phyloP scores from a whole-genome alignment of 2,888 invertebrate species.

The Epistrophe eligans region DNA sequence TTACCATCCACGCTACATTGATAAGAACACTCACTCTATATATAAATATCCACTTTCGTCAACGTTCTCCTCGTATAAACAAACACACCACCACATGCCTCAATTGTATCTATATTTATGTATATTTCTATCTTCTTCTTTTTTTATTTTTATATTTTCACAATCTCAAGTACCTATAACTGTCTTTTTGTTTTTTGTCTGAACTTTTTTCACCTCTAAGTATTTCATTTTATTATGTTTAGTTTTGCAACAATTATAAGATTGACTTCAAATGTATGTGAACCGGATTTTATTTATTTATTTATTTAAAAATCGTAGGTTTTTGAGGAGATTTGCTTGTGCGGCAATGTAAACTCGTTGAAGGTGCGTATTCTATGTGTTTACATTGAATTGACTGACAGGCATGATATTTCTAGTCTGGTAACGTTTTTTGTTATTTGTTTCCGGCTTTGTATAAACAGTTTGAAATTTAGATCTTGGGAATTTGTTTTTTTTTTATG shows the following conservation, averaged over 20 bases:
- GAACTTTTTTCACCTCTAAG: constrained; percentile 39
- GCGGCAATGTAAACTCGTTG: not conserved
- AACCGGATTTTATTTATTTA: constrained; percentile 1
- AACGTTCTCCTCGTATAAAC: constrained; percentile 39
- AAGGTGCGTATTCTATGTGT: not conserved
- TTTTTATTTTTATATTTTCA: constrained; percentile 16
- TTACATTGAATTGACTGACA: not conserved
- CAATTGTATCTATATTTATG: constrained; percentile 39
- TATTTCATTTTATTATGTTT: constrained; percentile 41
- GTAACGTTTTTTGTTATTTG: not conserved
- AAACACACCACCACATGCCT: constrained; percentile 47
- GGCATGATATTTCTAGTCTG: not conserved
- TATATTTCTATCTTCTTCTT: constrained; percentile 20
- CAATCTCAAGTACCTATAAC: constrained; percentile 7
- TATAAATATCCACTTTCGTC: constrained; percentile 53
- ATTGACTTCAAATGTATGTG: constrained; percentile 61
- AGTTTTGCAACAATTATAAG: constrained; percentile 74
- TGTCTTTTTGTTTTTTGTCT: constrained; percentile 22
- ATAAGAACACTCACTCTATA: constrained; percentile 32
- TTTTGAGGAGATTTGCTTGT: not conserved
- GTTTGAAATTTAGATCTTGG: not conserved
- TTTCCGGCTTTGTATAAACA: not conserved
- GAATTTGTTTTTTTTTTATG: too few relatives aligned
- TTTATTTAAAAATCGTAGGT: not conserved
- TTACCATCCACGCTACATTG: constrained; percentile 45